These are phyloP conservation scores for Drosophila pallidifrons DNA, from an alignment of 1,140 invertebrate genomes.

Conservation along the genomic window DNA sequence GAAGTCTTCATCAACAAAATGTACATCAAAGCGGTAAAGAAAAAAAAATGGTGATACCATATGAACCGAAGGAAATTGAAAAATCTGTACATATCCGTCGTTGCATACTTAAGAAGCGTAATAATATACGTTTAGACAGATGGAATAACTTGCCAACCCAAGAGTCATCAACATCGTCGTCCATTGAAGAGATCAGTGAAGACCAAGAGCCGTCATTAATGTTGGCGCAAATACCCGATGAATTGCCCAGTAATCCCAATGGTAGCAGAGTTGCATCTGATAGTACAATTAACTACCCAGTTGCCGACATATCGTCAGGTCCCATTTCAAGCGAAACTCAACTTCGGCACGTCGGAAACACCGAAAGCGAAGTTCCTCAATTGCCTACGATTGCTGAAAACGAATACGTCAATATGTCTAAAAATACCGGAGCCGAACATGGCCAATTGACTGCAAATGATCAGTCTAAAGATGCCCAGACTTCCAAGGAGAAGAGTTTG, in stretches of 20 bases:
- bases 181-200: not conserved
- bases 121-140: slow-evolving; percentile 42
- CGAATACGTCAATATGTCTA: no score
- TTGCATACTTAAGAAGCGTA: slow-evolving; percentile 42
- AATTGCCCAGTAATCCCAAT: not conserved
- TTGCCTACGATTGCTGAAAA: no score
- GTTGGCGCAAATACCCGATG: not conserved
- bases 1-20: slow-evolving; percentile 47
- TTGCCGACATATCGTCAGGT: not conserved
- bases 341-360: not conserved
- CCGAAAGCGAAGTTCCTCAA: no score
- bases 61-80: slow-evolving; percentile 3
- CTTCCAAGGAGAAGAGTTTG: not conserved
- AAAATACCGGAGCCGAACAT: not conserved
- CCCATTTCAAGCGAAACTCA: not conserved
- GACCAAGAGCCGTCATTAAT: not conserved
- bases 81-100: slow-evolving; percentile 3
- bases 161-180: not conserved
- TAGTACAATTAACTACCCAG: no score
- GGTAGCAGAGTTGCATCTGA: no score
- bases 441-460: not conserved
- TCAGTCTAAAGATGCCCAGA: not conserved
- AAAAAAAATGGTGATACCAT: slow-evolving; percentile 46
- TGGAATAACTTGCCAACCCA: slow-evolving; percentile 23
- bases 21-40: slow-evolving; percentile 42